Base-by-base conservation (phyloP, 2,888 invertebrate species). In the Pristionchus maxplancki region DNA sequence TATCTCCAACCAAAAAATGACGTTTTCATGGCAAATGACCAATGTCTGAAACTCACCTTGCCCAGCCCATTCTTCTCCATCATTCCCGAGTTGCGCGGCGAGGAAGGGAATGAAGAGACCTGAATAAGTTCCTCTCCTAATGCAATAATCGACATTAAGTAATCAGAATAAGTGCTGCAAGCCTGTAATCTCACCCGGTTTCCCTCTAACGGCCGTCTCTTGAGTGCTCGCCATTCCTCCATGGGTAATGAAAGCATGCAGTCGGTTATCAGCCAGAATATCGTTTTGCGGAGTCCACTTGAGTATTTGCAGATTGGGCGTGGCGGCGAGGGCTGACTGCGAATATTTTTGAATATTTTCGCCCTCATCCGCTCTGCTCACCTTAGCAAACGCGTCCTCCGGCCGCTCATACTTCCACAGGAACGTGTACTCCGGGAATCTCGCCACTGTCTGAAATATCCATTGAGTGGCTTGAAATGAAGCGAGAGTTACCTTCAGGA, bases 1-100 rank as follows among this genome's bases (percentile, higher is more conserved):
- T n/a, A n/a, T n/a, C n/a, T n/a, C n/a, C n/a, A n/a, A n/a, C n/a
- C n/a, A n/a, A n/a, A n/a, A n/a, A n/a, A n/a, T n/a, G n/a, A n/a
- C n/a, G n/a, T n/a, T n/a, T n/a, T n/a, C n/a, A n/a, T n/a, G n/a
- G n/a, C n/a, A n/a, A n/a, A n/a, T n/a, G n/a, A n/a, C n/a, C n/a
- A n/a, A n/a, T n/a, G n/a, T n/a, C n/a, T 8, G 44, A 44, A 44
- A 6, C 8, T 9, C 11, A 81, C 81, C 31, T 13, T 81, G 13
- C 81, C 81, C 48, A 81, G n/a, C 20, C 81, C 81, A 50, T 81
- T 81, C 31, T 81, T 50, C 81, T 81, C n/a, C 81, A 81, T 81
- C 81, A 81, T 81, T 48, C 44, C 44, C 28, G 81, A 8, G 24
- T 81, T 81, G 48, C 81, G 48, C 2, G 48, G 50, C 81, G 1